These are phyloP conservation scores for Pogonomyrmex barbatus DNA, from an alignment of 1,140 invertebrate species.

Conservation along the genomic window DNA sequence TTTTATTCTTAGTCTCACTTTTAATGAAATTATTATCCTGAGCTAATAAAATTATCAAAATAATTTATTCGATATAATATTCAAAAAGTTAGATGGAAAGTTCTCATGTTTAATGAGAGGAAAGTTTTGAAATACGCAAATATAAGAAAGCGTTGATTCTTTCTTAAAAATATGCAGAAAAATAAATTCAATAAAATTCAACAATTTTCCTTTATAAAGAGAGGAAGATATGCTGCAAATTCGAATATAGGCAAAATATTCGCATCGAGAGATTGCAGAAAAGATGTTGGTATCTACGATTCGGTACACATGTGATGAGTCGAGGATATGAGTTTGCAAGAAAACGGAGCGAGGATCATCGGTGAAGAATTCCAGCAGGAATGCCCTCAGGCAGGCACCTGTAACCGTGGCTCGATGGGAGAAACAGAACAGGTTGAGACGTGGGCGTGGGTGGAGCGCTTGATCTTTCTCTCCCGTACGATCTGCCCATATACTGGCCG, in stretches of 20 bases:
- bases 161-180: neutral
- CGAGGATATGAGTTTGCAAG: constrained; percentile 52
- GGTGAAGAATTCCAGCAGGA: constrained; percentile 79
- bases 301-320: constrained; percentile 36
- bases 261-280: neutral
- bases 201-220: neutral
- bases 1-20: neutral
- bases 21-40: constrained; percentile 33
- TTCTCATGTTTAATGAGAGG: neutral
- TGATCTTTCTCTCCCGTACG: constrained; percentile 81
- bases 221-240: neutral
- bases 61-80: neutral
- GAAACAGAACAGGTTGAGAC: constrained; percentile 84
- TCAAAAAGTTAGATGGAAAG: neutral
- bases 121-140: neutral
- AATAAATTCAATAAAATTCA: neutral
- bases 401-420: constrained; percentile 82
- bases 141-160: neutral
- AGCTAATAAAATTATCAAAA: neutral
- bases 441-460: constrained; percentile 84
- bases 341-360: constrained; percentile 70
- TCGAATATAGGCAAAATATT: neutral
- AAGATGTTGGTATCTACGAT: constrained; percentile 15
- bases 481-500: constrained; percentile 71
- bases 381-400: constrained; percentile 84